phyloP scores from a whole-genome alignment of 2,888 invertebrate genomes.

The Chrysomela aeneicollis region DNA sequence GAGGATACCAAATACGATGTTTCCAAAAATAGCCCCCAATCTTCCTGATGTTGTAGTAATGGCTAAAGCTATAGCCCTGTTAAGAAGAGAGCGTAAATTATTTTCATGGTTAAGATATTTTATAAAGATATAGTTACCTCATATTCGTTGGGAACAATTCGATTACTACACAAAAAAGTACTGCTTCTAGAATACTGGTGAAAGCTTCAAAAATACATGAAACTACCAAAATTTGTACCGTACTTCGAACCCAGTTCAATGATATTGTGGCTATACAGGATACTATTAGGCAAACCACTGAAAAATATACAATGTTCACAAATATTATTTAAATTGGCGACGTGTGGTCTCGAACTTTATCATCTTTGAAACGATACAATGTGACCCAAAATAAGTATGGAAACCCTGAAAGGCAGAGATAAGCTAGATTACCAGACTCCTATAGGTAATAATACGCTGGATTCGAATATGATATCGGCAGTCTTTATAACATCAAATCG shows the following conservation, averaged over 20 bases:
- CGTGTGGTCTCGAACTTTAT: too few species aligned
- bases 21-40: conserved; percentile 68
- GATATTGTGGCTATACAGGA: conserved; percentile 66
- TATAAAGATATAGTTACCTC: conserved; percentile 40
- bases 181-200: conserved; percentile 69
- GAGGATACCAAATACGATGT: conserved; percentile 67
- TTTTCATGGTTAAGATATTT: neutral
- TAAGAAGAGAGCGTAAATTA: conserved; percentile 33
- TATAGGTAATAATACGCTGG: too few species aligned
- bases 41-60: conserved; percentile 69
- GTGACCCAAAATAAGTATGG: too few species aligned
- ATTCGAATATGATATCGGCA: too few species aligned
- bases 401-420: too few species aligned
- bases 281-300: conserved; percentile 67
- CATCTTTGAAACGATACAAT: too few species aligned
- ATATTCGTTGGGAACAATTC: conserved; percentile 63
- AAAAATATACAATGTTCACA: conserved; percentile 47
- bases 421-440: too few species aligned
- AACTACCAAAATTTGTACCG: conserved; percentile 65
- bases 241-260: conserved; percentile 65
- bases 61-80: conserved; percentile 68
- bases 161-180: conserved; percentile 69
- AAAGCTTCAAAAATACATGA: conserved; percentile 69
- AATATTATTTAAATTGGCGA: too few species aligned
- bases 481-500: too few species aligned